These are phyloP conservation scores for Hipposideros larvatus DNA, from an alignment of 2,797 vertebrate species.

Conservation along the genomic window DNA sequence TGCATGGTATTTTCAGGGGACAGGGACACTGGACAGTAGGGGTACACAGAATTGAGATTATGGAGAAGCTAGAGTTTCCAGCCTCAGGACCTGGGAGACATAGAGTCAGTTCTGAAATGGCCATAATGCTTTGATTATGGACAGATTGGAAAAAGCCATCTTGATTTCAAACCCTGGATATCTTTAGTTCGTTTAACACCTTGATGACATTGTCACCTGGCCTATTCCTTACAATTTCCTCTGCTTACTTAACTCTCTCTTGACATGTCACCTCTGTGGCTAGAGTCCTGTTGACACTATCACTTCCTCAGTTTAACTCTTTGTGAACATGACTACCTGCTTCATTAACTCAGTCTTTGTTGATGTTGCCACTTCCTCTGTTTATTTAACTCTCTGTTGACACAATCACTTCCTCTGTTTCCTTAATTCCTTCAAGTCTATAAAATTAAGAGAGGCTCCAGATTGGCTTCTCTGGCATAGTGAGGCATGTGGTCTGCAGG, in stretches of 20 bases:
- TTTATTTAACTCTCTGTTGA: constrained; percentile 69
- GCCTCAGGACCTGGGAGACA: background rate
- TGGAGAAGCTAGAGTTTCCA: background rate
- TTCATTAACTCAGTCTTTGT: background rate
- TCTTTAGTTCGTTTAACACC: background rate
- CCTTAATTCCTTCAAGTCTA: constrained; percentile 67
- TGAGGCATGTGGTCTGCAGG: background rate
- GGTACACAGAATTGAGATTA: background rate
- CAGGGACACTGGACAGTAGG: accelerated
- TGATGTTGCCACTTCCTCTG: constrained; percentile 68
- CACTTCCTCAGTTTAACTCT: constrained; percentile 66
- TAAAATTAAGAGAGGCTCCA: constrained; percentile 34
- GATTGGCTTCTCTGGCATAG: background rate
- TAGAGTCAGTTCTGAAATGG: too few relatives aligned
- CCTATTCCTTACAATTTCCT: constrained; percentile 46
- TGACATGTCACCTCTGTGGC: background rate
- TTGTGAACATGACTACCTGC: constrained; percentile 44
- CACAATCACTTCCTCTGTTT: constrained; percentile 63
- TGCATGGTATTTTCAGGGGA: background rate
- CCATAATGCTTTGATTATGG: background rate
- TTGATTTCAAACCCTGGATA: accelerated
- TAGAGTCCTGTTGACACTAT: constrained; percentile 43
- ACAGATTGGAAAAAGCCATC: background rate
- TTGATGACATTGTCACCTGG: background rate
- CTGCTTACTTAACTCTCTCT: constrained; percentile 57